These are phyloP conservation scores for Drymodes brunneopygia DNA, from an alignment of 2,113 vertebrate species.

Conservation along the genomic window DNA sequence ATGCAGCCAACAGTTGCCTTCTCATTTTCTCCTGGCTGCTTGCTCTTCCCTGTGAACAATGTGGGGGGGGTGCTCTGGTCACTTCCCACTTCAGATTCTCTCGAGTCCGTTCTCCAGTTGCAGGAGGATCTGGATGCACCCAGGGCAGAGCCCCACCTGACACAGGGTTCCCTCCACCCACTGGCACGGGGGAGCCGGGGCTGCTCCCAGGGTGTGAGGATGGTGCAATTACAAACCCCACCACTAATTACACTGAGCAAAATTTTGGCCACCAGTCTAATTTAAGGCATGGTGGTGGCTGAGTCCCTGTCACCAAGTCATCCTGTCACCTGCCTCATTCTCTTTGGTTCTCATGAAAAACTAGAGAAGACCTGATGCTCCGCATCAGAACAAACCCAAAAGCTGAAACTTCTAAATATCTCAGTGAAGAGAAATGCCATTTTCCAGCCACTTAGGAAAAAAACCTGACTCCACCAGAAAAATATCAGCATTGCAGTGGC, in stretches of 20 bases:
- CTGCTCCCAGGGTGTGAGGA: neutral
- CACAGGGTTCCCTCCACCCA: neutral
- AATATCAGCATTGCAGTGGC: neutral
- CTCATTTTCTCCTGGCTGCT: neutral
- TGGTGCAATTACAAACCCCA: neutral
- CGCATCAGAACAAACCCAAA: neutral
- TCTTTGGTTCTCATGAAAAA: neutral
- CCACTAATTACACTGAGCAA: neutral
- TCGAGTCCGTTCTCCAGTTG: neutral
- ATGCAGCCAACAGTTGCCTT: neutral
- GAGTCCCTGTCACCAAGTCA: neutral
- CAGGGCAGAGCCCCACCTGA: neutral
- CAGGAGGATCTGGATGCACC: neutral
- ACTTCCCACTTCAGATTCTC: neutral
- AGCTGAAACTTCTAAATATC: neutral
- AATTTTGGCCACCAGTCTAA: neutral
- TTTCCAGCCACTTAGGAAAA: neutral
- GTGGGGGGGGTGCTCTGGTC: fast-evolving
- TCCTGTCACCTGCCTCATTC: neutral
- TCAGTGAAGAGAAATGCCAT: neutral
- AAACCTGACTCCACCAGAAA: neutral
- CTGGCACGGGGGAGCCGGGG: fast-evolving
- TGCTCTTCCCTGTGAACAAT: fast-evolving
- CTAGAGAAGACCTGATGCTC: neutral
- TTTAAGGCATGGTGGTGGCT: fast-evolving